phyloP scores from a whole-genome alignment of 2,113 vertebrate species.

The Cacatua alba region DNA sequence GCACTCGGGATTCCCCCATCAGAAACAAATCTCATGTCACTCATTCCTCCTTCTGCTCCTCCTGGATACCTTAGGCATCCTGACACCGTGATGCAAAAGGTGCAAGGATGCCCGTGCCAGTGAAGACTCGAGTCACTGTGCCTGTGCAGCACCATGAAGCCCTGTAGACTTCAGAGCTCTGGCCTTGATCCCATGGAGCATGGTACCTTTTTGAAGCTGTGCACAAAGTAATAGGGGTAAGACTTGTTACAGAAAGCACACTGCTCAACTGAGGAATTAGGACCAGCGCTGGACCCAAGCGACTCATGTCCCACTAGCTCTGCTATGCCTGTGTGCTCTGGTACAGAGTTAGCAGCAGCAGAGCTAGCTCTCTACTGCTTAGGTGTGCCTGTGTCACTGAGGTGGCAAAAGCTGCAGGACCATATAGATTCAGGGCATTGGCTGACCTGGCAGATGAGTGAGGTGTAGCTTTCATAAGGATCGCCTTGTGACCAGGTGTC shows the following conservation, averaged over 20 bases:
- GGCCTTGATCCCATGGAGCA: background rate
- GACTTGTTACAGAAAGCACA: background rate
- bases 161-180: background rate
- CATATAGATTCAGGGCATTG: background rate
- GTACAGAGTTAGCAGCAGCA: background rate
- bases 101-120: background rate
- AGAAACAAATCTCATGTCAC: background rate
- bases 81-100: fast-evolving
- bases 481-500: background rate
- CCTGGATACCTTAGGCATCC: background rate
- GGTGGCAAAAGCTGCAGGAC: background rate
- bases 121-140: background rate
- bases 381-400: background rate
- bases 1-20: background rate
- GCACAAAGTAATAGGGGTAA: background rate
- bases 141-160: background rate
- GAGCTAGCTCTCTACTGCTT: background rate
- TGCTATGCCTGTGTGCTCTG: background rate
- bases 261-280: background rate
- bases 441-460: background rate
- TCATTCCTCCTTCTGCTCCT: background rate
- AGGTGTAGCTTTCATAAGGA: background rate
- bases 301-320: background rate
- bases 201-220: background rate
- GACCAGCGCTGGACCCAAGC: background rate